phyloP scores from a whole-genome alignment of 2,797 vertebrate genomes.

The Gymnoscopelus microlampas region DNA sequence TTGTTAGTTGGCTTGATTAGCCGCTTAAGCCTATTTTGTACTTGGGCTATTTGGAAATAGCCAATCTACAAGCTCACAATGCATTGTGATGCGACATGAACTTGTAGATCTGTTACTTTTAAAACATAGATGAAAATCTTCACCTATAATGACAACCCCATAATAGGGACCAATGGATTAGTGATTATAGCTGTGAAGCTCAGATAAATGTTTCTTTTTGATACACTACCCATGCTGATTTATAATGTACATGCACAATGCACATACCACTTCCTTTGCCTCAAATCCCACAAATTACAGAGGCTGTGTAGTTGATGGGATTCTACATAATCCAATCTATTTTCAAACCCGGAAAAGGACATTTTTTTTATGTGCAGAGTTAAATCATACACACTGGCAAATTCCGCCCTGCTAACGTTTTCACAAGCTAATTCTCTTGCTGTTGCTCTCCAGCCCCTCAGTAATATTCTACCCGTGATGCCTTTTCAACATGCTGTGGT shows the following conservation, averaged over 20 bases:
- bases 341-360: conserved; percentile 34
- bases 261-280: conserved; percentile 11
- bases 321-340: conserved; percentile 32
- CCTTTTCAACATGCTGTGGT: conserved; percentile 73
- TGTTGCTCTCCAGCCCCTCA: conserved; percentile 26
- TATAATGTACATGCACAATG: conserved; percentile 9
- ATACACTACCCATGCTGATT: conserved; percentile 23
- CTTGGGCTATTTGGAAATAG: too few relatives aligned
- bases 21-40: too few relatives aligned
- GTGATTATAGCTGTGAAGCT: not conserved
- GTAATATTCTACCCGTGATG: conserved; percentile 55
- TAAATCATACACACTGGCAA: conserved; percentile 40
- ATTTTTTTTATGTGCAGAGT: conserved; percentile 26
- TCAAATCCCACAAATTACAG: conserved; percentile 41
- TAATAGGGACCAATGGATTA: too few relatives aligned
- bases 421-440: conserved; percentile 35
- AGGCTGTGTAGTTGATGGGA: conserved; percentile 29
- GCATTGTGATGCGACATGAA: too few relatives aligned
- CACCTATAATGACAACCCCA: too few relatives aligned
- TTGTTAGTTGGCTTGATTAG: too few relatives aligned
- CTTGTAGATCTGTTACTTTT: too few relatives aligned
- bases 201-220: conserved; percentile 23
- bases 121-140: too few relatives aligned
- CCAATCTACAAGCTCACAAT: too few relatives aligned
- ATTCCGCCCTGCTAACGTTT: conserved; percentile 22